Evolutionary conservation across 2,888 invertebrate genomes (phyloP), one percentile per base, ranked within the genome.

Genomic region (Oscheius sp.): DNA sequence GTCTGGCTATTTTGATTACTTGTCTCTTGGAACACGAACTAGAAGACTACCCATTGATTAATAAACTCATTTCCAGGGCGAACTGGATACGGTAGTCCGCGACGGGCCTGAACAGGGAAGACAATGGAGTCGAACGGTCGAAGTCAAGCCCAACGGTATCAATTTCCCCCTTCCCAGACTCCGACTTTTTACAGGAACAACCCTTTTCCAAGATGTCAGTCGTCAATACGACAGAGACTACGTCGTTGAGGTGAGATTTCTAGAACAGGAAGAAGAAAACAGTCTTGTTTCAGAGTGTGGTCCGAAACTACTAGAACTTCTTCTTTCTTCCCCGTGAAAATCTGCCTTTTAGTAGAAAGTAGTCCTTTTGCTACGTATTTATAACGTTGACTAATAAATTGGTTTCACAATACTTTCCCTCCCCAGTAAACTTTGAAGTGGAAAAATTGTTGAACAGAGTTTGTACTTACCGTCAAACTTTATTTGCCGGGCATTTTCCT

Each of bases 141-240:
- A 82, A 68, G 77, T 74, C 9, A 55, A 76, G 37, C 81, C 81
- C 21, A 75, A 76, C 13, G 80, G 79, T 79, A 48, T 4, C 3
- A 29, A 13, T 58, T 33, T 59, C 50, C 42, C 29, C 2, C 32
- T 35, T 47, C 11, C 70, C 13, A 5, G 21, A 66, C 10, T 3
- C n/a, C 50, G 4, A 10, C 5, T 60, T 74, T 79, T 59, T 21
- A 21, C 71, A 78, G 78, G 80, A 21, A 79, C 77, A 42, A 82
- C 79, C 1, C 59, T 79, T 32, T 82, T 82, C 79, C 82, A 82
- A 73, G 82, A 82, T 59, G 77, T 81, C 51, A 82, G 79, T 73
- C 75, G 82, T 66, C 82, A 82, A 58, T 82, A 82, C 60, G 78
- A 78, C 55, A 75, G 78, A 62, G 76, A 80, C 37, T 82, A 73